A percentile compares a stretch with the other conserved stretches of the same genome.
Evolutionary conservation across 1,140 invertebrate genomes (phyloP).

Genomic region (Pseudomyrmex flavicornis): DNA sequence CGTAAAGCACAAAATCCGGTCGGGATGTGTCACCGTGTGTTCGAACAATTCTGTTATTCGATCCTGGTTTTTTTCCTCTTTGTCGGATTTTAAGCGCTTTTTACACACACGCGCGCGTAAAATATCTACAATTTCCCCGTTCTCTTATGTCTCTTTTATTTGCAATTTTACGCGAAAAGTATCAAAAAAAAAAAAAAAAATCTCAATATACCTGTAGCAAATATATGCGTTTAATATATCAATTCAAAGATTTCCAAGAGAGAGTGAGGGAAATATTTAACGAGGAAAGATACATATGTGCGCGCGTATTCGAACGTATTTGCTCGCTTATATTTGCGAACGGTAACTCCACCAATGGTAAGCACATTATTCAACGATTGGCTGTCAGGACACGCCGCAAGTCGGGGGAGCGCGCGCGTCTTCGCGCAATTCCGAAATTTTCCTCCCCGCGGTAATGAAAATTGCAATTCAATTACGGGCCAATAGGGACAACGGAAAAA

Average conservation of each 20-base stretch:
- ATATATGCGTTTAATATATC: too few relatives aligned
- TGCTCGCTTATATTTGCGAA: background rate
- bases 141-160: too few relatives aligned
- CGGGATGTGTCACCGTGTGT: constrained; percentile 16
- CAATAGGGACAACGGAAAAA: constrained; percentile 5
- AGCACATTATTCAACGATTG: constrained; percentile 42
- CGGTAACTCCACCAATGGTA: background rate
- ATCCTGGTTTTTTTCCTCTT: background rate
- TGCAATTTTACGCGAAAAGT: too few relatives aligned
- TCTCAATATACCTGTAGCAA: background rate
- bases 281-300: background rate
- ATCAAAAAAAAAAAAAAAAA: background rate
- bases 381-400: constrained; percentile 11
- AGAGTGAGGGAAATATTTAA: too few relatives aligned
- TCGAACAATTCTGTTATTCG: constrained; percentile 5
- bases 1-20: constrained; percentile 17
- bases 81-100: background rate
- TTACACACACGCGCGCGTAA: background rate
- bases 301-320: background rate
- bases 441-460: constrained; percentile 46
- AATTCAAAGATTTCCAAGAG: too few relatives aligned
- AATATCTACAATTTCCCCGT: too few relatives aligned
- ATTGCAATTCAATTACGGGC: constrained; percentile 55
- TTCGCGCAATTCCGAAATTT: constrained; percentile 24
- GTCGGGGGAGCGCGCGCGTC: constrained; percentile 27